Percentiles rank a stretch among this genome's conserved stretches.
These are phyloP conservation scores for Eciton burchellii DNA, from an alignment of 1,140 invertebrate genomes.

Conservation along the genomic window DNA sequence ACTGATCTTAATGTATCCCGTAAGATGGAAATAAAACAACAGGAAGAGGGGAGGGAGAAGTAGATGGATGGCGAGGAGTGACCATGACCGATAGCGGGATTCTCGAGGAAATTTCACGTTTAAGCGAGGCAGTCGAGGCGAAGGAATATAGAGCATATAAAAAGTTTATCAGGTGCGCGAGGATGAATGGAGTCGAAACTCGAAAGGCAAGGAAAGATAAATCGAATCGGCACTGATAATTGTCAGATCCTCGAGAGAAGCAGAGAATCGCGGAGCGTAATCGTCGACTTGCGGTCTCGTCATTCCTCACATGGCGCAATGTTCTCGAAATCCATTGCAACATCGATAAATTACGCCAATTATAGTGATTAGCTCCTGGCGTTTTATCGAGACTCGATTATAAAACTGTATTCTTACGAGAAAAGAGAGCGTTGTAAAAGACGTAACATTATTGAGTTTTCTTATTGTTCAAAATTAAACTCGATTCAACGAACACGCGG, in stretches of 20 bases:
- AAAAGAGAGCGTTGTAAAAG: background rate
- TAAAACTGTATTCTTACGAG: background rate
- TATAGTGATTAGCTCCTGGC: background rate
- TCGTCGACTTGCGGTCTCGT: background rate
- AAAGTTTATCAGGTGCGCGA: slow-evolving; percentile 45
- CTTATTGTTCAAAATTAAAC: too few relatives aligned
- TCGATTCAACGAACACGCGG: background rate
- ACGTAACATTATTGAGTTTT: background rate
- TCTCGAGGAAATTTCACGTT: slow-evolving; percentile 53
- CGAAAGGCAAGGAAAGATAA: slow-evolving; percentile 13
- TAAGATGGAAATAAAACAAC: slow-evolving; percentile 44
- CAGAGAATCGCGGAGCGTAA: background rate
- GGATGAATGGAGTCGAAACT: slow-evolving; percentile 37
- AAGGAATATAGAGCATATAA: slow-evolving; percentile 37
- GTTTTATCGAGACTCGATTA: background rate
- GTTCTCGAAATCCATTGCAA: background rate
- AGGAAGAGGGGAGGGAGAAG: slow-evolving; percentile 4
- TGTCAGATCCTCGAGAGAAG: background rate
- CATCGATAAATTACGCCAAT: background rate
- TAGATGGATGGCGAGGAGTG: slow-evolving; percentile 53
- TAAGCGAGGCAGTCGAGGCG: slow-evolving; percentile 26
- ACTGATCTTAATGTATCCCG: slow-evolving; percentile 35
- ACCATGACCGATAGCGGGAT: slow-evolving; percentile 47
- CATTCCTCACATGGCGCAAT: too few relatives aligned
- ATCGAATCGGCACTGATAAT: background rate